Conservation (phyloP, 1,140 invertebrate species). For the Daktulosphaira vitifoliae region DNA sequence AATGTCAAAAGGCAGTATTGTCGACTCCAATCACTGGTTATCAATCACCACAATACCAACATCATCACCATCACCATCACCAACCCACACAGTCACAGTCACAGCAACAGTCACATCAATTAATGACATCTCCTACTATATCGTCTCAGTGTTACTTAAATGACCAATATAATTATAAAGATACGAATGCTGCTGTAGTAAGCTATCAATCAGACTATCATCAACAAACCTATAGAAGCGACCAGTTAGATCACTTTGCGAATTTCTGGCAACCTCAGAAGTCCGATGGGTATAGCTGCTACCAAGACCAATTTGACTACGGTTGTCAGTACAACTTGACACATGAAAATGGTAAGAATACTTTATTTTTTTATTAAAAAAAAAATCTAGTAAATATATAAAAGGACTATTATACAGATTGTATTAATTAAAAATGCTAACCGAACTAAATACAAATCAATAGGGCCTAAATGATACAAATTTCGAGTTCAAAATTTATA, state of each 20-base stretch:
- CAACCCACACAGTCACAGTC: not conserved
- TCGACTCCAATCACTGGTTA: not conserved
- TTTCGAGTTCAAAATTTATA: too few species aligned
- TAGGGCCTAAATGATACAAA: too few species aligned
- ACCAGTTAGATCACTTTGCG: constrained; percentile 15
- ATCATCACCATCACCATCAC: constrained; percentile 16
- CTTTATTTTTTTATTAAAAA: not conserved
- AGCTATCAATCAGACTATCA: not conserved
- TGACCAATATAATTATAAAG: constrained; percentile 20
- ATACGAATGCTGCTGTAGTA: not conserved
- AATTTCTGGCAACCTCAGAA: constrained; percentile 20
- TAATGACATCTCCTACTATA: not conserved
- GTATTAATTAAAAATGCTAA: too few species aligned
- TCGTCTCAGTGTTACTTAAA: not conserved
- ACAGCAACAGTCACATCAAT: not conserved
- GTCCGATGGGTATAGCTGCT: constrained; percentile 9
- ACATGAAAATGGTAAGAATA: constrained; percentile 11
- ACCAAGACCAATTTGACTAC: constrained; percentile 23
- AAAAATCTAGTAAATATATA: too few species aligned
- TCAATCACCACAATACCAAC: constrained; percentile 2
- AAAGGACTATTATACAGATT: too few species aligned
- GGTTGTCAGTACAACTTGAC: constrained; percentile 21
- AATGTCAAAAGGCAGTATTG: constrained; percentile 54
- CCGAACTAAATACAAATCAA: too few species aligned
- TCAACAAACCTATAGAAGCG: constrained; percentile 4